Evolutionary conservation across 2,113 vertebrate species (phyloP), one percentile per base, ranked within the genome.

Genomic region (Psilopsiagon aymara): DNA sequence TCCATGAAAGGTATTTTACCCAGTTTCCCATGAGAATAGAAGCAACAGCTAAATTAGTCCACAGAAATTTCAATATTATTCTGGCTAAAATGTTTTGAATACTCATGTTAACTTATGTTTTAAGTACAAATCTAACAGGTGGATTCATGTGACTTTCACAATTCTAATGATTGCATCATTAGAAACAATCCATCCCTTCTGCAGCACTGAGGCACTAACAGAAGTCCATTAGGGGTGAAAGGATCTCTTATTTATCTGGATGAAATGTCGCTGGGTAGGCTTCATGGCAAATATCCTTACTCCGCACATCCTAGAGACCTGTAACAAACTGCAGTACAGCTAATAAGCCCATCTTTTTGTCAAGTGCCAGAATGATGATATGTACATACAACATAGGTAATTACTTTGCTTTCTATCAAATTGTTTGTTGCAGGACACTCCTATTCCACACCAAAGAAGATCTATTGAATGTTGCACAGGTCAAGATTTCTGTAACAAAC

Each of bases 391-490:
- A 49, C 16, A 73, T 6, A 5, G 13, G 3, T 55, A 74, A 23
- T 96, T 20, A 85, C n/a, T 77, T 29, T 23, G 14, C 16, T 88
- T 82, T 95, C 80, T 76, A 2, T 80, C 23, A 19, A 79, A 91
- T 49, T 44, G 55, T 82, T 62, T 55, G 81, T 97, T 96, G 67
- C 68, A 99, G 99, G 99, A 99, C 82, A 99, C 98, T 6, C 98
- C 98, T 49, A 98, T 98, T 94, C 97, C 98, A 27, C 98, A 98
- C 94, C 98, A 98, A 52, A 98, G 99, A 95, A 98, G 98, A 90
- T 98, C 98, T 7, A 98, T 99, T 23, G 99, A 99, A 97, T 99
- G 99, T 96, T 99, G 99, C 75, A 99, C 99, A 20, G 99, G 99
- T 67, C 97, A 99, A 92, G 98, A 99, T 94, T 99, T 98, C 95